phyloP scores from a whole-genome alignment of 2,888 invertebrate species.

The Artemia sinica region DNA sequence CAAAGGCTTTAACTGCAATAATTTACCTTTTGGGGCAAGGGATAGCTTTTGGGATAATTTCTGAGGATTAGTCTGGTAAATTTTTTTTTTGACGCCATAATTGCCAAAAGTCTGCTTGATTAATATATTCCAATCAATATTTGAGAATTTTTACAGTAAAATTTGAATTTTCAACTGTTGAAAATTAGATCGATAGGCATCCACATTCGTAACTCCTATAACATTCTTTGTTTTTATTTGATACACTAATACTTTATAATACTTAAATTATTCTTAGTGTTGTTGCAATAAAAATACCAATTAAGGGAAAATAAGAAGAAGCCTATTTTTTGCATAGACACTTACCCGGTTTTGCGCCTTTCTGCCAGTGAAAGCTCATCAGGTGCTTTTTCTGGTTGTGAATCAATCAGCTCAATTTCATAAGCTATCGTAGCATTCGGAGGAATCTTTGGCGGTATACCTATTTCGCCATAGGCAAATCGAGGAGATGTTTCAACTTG shows the following conservation, averaged over 20 bases:
- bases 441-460: conserved; percentile 47
- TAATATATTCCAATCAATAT: too few relatives aligned
- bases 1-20: too few relatives aligned
- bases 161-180: background rate
- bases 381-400: conserved; percentile 42
- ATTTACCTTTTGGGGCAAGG: too few relatives aligned
- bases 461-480: conserved; percentile 63
- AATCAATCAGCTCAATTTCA: conserved; percentile 49
- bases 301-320: background rate
- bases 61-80: too few relatives aligned
- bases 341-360: conserved; percentile 57
- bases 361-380: conserved; percentile 46
- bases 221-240: too few relatives aligned
- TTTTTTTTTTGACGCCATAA: too few relatives aligned
- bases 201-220: too few relatives aligned
- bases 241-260: too few relatives aligned
- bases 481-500: conserved; percentile 53
- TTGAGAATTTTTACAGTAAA: background rate
- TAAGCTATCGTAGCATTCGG: conserved; percentile 48
- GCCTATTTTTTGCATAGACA: conserved; percentile 18
- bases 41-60: too few relatives aligned
- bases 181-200: too few relatives aligned
- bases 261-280: too few relatives aligned
- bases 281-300: background rate
- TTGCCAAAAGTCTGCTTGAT: too few relatives aligned